phyloP scores from a whole-genome alignment of 2,888 invertebrate species.

The Acanthosepion pharaonis region DNA sequence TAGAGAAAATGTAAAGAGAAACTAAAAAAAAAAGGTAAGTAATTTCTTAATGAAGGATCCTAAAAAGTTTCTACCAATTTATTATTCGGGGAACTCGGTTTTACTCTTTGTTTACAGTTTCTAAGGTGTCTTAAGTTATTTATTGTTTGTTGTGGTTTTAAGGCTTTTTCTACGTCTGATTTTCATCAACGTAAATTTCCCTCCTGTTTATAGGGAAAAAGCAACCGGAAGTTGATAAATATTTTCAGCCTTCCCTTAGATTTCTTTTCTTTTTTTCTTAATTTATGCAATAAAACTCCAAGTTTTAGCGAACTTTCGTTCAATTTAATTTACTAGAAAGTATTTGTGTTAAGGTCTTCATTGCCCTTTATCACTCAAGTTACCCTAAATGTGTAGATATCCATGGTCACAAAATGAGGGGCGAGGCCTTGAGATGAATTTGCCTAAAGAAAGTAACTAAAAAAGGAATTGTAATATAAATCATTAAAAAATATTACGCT shows the following conservation, averaged over 20 bases:
- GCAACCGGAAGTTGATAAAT: not conserved
- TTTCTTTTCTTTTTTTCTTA: not conserved
- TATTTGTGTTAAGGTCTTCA: no score
- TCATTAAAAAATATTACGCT: not conserved
- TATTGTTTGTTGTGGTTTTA: not conserved
- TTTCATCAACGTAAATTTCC: not conserved
- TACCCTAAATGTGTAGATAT: not conserved
- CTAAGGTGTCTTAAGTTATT: not conserved
- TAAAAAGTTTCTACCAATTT: not conserved
- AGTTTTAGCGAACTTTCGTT: not conserved
- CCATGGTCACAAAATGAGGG: constrained; percentile 1
- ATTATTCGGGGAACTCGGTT: not conserved
- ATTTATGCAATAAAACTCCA: not conserved
- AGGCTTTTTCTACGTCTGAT: constrained; percentile 35
- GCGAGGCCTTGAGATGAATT: not conserved
- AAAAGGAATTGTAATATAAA: no score
- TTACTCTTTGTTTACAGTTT: not conserved
- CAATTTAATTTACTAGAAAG: not conserved
- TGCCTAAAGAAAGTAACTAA: not conserved
- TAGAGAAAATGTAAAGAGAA: not conserved
- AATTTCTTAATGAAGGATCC: not conserved
- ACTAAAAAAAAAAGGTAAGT: not conserved
- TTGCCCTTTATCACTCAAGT: not conserved
- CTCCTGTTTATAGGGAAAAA: no score
- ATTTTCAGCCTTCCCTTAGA: not conserved